Percentiles rank a stretch among this genome's conserved stretches.
phyloP scores from a whole-genome alignment of 2,888 invertebrate genomes.

The Tupiocoris notatus region DNA sequence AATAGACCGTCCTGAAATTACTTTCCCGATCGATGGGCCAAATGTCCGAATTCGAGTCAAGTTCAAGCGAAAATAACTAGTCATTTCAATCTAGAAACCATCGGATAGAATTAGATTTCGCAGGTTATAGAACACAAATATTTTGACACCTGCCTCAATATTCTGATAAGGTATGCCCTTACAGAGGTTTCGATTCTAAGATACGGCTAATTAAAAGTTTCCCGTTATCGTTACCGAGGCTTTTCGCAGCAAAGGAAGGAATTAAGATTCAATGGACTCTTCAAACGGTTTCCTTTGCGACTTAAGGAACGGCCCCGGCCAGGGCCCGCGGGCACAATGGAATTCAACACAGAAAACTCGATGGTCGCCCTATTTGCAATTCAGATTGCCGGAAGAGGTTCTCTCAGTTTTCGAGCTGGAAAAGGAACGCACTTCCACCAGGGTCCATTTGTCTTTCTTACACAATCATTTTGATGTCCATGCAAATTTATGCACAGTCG shows the following conservation, averaged over 20 bases:
- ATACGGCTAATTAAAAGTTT: no score
- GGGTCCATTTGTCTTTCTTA: neutral
- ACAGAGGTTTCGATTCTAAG: no score
- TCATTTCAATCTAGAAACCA: no score
- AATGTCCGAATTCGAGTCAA: no score
- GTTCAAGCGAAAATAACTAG: no score
- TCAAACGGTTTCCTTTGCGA: neutral
- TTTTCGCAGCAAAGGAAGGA: neutral
- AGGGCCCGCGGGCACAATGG: neutral
- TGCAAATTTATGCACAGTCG: neutral
- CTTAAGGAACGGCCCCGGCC: neutral
- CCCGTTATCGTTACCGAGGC: neutral
- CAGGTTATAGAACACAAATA: no score
- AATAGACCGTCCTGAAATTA: neutral
- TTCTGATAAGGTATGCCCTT: no score
- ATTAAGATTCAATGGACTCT: neutral
- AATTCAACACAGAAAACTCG: neutral
- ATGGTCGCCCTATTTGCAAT: neutral
- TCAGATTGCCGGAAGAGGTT: neutral
- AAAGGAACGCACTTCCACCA: no score
- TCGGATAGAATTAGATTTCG: no score
- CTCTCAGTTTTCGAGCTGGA: neutral
- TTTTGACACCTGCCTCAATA: no score
- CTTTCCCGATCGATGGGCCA: no score
- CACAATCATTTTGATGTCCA: neutral